Conservation (phyloP, 2,113 vertebrate species). For the Alligator mississippiensis region DNA sequence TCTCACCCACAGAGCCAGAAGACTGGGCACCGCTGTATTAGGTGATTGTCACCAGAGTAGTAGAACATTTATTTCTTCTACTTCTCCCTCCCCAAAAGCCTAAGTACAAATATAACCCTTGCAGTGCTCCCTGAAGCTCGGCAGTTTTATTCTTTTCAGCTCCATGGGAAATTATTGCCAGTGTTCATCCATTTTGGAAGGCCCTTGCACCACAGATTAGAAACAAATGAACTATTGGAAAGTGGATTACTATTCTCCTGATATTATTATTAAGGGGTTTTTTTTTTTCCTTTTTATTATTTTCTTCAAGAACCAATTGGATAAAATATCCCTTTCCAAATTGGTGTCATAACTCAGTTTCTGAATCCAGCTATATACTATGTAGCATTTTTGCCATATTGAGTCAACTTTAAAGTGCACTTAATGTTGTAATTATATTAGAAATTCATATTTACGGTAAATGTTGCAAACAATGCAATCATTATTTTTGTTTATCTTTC, state of each 20-base stretch:
- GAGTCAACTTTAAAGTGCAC: neutral
- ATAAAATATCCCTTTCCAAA: neutral
- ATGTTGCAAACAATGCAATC: neutral
- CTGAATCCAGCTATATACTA: conserved; percentile 2
- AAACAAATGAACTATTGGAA: neutral
- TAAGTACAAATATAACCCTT: neutral
- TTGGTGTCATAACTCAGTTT: neutral
- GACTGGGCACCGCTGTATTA: no score
- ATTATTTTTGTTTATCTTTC: neutral
- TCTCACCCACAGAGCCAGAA: no score
- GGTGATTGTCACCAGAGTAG: neutral
- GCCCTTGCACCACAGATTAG: neutral
- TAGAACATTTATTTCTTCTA: neutral
- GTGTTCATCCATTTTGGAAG: neutral
- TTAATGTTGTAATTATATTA: conserved; percentile 23
- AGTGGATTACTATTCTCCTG: neutral
- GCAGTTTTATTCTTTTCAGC: neutral
- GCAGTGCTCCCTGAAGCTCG: neutral
- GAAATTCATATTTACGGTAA: conserved; percentile 26
- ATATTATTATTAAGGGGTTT: neutral
- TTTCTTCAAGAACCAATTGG: neutral
- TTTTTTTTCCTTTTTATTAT: neutral
- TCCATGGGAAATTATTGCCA: neutral
- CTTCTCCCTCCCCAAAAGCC: neutral
- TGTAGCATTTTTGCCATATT: neutral